phyloP scores from a whole-genome alignment of 1,140 invertebrate species.

The Drusus annulatus region DNA sequence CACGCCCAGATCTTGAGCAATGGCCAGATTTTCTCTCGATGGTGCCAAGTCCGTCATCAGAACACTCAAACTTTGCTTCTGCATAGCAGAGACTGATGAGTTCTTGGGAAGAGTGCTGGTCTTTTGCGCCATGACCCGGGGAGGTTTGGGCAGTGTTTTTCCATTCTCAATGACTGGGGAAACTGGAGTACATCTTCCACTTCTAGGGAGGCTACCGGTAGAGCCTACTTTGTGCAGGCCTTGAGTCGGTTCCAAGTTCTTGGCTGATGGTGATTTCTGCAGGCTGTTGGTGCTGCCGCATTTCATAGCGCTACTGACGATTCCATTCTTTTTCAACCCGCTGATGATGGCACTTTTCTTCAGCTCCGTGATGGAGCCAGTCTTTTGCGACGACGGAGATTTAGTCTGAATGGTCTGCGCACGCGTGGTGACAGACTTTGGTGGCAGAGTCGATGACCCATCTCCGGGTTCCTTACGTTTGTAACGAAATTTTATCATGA shows the following conservation, averaged over 20 bases:
- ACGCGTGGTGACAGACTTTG: slow-evolving; percentile 56
- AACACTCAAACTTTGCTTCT: slow-evolving; percentile 68
- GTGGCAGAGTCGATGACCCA: slow-evolving; percentile 62
- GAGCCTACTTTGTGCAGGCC: slow-evolving; percentile 53
- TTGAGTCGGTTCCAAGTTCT: slow-evolving; percentile 26
- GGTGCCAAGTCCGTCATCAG: slow-evolving; percentile 65
- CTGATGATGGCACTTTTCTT: slow-evolving; percentile 49
- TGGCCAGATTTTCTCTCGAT: slow-evolving; percentile 66
- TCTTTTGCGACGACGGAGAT: slow-evolving; percentile 49
- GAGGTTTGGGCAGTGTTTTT: slow-evolving; percentile 46
- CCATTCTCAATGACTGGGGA: slow-evolving; percentile 42
- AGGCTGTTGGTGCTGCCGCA: slow-evolving; percentile 48
- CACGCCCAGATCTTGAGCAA: slow-evolving; percentile 63
- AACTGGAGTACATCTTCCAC: slow-evolving; percentile 53
- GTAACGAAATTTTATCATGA: slow-evolving; percentile 77
- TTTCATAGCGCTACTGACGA: slow-evolving; percentile 38
- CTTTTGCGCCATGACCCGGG: slow-evolving; percentile 17
- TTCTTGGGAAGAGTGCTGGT: slow-evolving; percentile 37
- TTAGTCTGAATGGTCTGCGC: slow-evolving; percentile 32
- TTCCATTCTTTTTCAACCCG: slow-evolving; percentile 47
- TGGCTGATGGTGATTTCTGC: slow-evolving; percentile 34
- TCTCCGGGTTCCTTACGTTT: slow-evolving; percentile 73
- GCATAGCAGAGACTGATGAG: slow-evolving; percentile 61
- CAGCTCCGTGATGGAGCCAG: slow-evolving; percentile 37
- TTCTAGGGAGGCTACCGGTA: slow-evolving; percentile 53